Base-by-base conservation (phyloP, 2,888 invertebrate species). In the Eumerus sabulonum region DNA sequence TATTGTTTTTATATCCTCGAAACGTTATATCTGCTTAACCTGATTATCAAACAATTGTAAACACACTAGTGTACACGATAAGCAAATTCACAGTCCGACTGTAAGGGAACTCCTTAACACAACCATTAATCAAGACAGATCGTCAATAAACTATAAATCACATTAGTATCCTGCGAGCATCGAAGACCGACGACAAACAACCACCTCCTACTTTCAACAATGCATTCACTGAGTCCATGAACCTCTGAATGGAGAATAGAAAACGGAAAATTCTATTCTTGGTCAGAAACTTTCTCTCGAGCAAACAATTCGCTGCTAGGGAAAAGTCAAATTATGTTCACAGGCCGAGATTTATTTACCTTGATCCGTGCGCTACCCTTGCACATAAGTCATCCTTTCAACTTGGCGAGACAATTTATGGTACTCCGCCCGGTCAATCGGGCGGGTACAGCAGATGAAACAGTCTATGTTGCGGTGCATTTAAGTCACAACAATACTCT, bases 261-360 rank as follows among this genome's bases (percentile, higher is more conserved):
- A 40, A 40, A 40, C 11, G 12, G 18, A 54, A 59, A 53, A 18
- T 16, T 51, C 16, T 38, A 48, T 66, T 66, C 36, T 16, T 44
- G 38, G 13, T 14, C 1, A n/a, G 17, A 59, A 76, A 77, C 77
- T 77, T 77, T 77, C 77, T 77, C 77, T 53, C 18, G 35, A 9
- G 27, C 27, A 7, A 4, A 27, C 7, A 4, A 27, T 4, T 4
- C 27, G 2, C 27, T 27, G 7, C 27, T n/a, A 27, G 27, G 27
- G 3, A 27, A 27, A 27, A 27, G 27, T 2, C 27, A 7, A 27
- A 7, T 7, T n/a, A n/a, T 27, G 27, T 44, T 50, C 57, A 59
- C 56, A 42, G 59, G 56, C 53, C 38, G 70, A 76, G 77, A 77
- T 77, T 73, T 77, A 77, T 77, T 68, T 67, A 77, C 72, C 57